Conservation (phyloP, 2,888 invertebrate genomes). For the Meteorus cinctellus region DNA sequence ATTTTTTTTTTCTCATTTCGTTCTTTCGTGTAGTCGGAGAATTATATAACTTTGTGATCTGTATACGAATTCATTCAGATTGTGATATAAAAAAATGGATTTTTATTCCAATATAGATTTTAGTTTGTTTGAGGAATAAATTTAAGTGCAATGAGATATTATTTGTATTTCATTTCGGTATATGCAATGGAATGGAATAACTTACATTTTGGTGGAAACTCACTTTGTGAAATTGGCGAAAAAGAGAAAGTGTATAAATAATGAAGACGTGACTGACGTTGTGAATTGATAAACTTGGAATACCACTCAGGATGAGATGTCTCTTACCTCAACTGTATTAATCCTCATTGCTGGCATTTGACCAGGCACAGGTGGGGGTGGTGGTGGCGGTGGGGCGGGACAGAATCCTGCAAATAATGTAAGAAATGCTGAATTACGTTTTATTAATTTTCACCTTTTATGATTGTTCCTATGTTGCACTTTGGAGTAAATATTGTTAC, state of each 20-base stretch:
- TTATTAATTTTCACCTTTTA: background rate
- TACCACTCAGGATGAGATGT: constrained; percentile 37
- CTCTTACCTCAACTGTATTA: constrained; percentile 74
- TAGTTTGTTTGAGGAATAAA: no score
- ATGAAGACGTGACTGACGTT: constrained; percentile 14
- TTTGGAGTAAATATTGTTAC: no score
- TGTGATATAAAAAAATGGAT: no score
- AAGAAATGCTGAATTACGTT: constrained; percentile 32
- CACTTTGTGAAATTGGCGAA: background rate
- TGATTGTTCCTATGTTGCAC: no score
- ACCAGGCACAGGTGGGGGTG: constrained; percentile 76
- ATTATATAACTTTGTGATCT: background rate
- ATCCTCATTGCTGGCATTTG: constrained; percentile 75
- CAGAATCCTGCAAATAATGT: constrained; percentile 61
- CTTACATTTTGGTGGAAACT: background rate
- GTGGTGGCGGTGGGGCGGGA: constrained; percentile 75
- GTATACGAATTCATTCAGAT: no score
- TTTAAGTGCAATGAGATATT: background rate
- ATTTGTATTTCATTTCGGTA: background rate
- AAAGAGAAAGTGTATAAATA: constrained; percentile 11
- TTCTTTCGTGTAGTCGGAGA: background rate
- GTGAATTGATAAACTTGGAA: constrained; percentile 22
- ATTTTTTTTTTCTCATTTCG: background rate
- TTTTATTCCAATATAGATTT: no score
- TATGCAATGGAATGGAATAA: background rate